Percentiles rank a stretch among this genome's conserved stretches.
Evolutionary conservation across 1,140 invertebrate species (phyloP).

Genomic region (Macrobrachium rosenbergii): DNA sequence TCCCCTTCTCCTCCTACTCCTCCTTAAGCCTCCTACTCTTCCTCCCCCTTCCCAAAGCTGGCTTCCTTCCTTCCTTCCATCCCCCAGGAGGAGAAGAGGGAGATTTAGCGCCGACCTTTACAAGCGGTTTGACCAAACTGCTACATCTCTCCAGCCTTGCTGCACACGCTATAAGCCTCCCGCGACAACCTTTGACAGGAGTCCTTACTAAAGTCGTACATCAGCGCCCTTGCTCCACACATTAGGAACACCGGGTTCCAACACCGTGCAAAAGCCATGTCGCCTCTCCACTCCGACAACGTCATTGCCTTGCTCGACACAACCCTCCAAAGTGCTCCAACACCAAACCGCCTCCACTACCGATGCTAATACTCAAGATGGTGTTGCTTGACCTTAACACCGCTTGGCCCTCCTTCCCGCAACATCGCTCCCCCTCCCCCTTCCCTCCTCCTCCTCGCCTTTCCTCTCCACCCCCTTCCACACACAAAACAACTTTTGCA

Average conservation of each 20-base stretch:
- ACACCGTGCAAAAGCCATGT: slow-evolving; percentile 6
- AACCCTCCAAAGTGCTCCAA: too few relatives aligned
- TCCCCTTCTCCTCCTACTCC: too few relatives aligned
- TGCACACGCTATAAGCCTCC: slow-evolving; percentile 39
- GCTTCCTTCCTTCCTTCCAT: background rate
- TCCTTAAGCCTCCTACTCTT: too few relatives aligned
- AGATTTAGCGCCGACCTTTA: too few relatives aligned
- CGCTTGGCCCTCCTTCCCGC: background rate
- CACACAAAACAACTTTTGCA: too few relatives aligned
- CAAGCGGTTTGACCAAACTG: slow-evolving; percentile 2
- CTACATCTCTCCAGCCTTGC: slow-evolving; percentile 30
- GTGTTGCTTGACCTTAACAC: too few relatives aligned
- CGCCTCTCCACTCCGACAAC: background rate
- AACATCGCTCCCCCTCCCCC: background rate
- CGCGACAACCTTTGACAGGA: slow-evolving; percentile 28
- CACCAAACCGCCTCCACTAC: too few relatives aligned
- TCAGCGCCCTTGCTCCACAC: slow-evolving; percentile 29
- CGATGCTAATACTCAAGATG: too few relatives aligned
- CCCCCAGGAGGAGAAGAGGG: too few relatives aligned
- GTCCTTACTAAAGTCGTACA: slow-evolving; percentile 42
- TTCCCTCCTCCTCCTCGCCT: background rate
- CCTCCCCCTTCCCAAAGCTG: background rate
- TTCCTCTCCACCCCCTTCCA: background rate
- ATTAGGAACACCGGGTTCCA: slow-evolving; percentile 28
- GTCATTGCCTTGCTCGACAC: background rate